These are phyloP conservation scores for Elaphurus davidianus DNA, from an alignment of 2,113 vertebrate genomes.

Conservation along the genomic window DNA sequence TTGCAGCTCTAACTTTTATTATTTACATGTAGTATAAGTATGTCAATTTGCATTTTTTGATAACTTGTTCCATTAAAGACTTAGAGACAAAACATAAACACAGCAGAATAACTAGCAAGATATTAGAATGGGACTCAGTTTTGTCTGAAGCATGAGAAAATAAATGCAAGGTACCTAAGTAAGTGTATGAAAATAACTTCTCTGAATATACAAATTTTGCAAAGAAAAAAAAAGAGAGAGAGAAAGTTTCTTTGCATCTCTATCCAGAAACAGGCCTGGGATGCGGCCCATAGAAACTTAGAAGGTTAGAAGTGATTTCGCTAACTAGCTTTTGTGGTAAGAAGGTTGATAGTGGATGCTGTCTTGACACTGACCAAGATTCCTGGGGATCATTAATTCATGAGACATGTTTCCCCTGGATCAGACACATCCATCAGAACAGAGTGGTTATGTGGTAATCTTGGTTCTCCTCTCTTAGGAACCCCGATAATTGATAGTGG, in stretches of 20 bases:
- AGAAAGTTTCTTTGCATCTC: background rate
- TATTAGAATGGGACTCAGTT: background rate
- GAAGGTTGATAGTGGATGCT: background rate
- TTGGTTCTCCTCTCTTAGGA: background rate
- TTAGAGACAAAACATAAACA: background rate
- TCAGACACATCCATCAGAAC: background rate
- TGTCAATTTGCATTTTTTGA: background rate
- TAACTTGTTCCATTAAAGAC: background rate
- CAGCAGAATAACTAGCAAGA: background rate
- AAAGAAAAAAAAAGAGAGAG: background rate
- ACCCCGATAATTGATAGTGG: background rate
- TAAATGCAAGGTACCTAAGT: background rate
- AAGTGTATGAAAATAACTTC: background rate
- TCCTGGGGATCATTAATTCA: background rate
- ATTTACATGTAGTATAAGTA: background rate
- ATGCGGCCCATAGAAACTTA: background rate
- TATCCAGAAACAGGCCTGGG: background rate
- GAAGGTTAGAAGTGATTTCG: rapidly evolving
- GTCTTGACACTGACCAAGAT: background rate
- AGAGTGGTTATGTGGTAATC: background rate
- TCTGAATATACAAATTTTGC: background rate
- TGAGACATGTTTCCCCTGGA: background rate
- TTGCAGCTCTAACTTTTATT: background rate
- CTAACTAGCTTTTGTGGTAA: background rate
- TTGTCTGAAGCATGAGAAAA: background rate